phyloP scores from a whole-genome alignment of 2,113 vertebrate species.

The Alexandromys fortis region DNA sequence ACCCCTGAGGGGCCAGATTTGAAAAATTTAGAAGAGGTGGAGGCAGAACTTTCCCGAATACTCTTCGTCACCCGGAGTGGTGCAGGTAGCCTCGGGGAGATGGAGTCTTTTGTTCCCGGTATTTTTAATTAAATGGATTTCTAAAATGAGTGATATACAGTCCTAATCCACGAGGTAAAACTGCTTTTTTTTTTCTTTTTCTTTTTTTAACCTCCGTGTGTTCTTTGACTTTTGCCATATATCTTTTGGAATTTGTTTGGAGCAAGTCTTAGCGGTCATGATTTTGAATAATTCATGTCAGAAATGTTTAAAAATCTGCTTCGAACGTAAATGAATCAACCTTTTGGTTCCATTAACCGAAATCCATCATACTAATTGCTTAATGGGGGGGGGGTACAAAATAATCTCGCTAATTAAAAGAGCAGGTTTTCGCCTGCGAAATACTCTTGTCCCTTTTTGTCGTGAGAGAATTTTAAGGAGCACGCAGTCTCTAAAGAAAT shows the following conservation, averaged over 20 bases:
- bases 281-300: constrained; percentile 48
- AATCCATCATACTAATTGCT: constrained; percentile 68
- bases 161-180: neutral
- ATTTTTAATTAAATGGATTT: constrained; percentile 56
- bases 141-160: neutral
- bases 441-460: constrained; percentile 50
- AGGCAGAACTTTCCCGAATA: constrained; percentile 66
- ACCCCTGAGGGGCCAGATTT: constrained; percentile 80
- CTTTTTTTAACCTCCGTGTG: neutral
- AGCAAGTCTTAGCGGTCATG: constrained; percentile 29
- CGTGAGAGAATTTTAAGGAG: neutral
- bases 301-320: constrained; percentile 46
- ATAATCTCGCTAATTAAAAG: constrained; percentile 5
- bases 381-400: constrained; percentile 49
- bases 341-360: constrained; percentile 62
- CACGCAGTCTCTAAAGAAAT: constrained; percentile 65
- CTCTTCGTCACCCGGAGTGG: constrained; percentile 9
- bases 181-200: neutral
- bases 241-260: constrained; percentile 13
- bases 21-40: constrained; percentile 80
- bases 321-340: constrained; percentile 49
- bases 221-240: constrained; percentile 33
- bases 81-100: constrained; percentile 64
- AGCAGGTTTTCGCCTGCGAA: neutral
- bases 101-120: constrained; percentile 74